phyloP scores from a whole-genome alignment of 2,888 invertebrate genomes.

The Cryptus armator region DNA sequence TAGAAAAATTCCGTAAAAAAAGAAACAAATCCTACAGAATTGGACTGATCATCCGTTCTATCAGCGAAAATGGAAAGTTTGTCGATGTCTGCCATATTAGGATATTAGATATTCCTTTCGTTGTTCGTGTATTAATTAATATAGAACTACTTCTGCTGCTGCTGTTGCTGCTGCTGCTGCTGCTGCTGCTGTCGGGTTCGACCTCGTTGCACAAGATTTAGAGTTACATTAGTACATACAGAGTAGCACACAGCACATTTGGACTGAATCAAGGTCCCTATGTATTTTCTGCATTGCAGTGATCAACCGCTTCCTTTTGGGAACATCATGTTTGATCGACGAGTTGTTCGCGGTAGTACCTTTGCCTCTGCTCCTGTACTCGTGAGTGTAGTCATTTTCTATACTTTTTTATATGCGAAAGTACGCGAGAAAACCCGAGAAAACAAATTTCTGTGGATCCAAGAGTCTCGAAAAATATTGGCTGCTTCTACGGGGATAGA shows the following conservation, averaged over 20 bases:
- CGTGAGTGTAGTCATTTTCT: constrained; percentile 75
- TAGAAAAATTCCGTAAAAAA: constrained; percentile 10
- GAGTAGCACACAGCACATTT: constrained; percentile 21
- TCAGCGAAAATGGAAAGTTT: constrained; percentile 56
- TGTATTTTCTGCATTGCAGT: constrained; percentile 83
- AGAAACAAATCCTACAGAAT: too few relatives aligned
- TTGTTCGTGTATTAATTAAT: constrained; percentile 52
- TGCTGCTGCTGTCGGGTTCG: constrained; percentile 47
- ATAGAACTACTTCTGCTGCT: constrained; percentile 43
- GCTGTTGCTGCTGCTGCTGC: constrained; percentile 3
- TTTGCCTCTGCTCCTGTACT: constrained; percentile 86
- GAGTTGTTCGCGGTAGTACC: constrained; percentile 94
- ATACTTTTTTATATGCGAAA: background rate
- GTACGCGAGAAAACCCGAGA: background rate
- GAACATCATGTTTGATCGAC: constrained; percentile 96
- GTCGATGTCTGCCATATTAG: constrained; percentile 64
- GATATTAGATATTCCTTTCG: constrained; percentile 40
- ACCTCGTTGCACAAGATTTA: constrained; percentile 66
- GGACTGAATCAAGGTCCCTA: constrained; percentile 51
- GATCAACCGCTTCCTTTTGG: constrained; percentile 87
- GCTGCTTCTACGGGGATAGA: background rate
- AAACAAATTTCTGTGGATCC: background rate
- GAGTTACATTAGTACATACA: constrained; percentile 50
- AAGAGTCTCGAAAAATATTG: background rate
- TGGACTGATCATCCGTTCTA: background rate